phyloP scores from a whole-genome alignment of 2,113 vertebrate genomes.

The Brachirus orientalis region DNA sequence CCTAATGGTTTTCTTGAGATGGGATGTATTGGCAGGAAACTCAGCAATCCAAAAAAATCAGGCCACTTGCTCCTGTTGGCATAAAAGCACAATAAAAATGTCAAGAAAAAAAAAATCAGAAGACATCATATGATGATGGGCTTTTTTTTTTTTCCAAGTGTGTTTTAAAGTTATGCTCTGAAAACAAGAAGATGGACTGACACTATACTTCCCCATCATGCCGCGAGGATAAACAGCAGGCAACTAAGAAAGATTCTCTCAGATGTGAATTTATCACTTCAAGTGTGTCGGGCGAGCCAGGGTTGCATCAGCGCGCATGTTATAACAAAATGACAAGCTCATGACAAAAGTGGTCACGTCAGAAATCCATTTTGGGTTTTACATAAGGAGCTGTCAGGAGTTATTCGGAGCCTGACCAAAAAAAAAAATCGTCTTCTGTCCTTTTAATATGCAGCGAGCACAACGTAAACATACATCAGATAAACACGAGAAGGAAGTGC shows the following conservation, averaged over 20 bases:
- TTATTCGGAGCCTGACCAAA: too few relatives aligned
- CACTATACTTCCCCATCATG: too few relatives aligned
- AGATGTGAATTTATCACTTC: constrained; percentile 4
- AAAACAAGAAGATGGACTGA: too few relatives aligned
- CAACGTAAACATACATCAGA: constrained; percentile 41
- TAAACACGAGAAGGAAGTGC: constrained; percentile 34
- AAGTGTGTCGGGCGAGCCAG: background rate
- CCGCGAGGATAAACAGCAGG: background rate
- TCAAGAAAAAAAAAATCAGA: too few relatives aligned
- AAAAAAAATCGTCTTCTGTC: constrained; percentile 18
- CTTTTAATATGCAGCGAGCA: constrained; percentile 16
- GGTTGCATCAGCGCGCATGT: constrained; percentile 10
- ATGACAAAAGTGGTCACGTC: constrained; percentile 16
- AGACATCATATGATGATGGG: too few relatives aligned
- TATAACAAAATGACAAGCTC: constrained; percentile 1
- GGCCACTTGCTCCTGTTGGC: too few relatives aligned
- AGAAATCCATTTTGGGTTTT: constrained; percentile 20
- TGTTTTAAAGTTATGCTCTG: too few relatives aligned
- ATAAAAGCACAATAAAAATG: too few relatives aligned
- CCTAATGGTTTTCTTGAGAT: too few relatives aligned
- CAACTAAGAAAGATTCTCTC: background rate
- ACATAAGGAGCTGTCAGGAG: constrained; percentile 8
- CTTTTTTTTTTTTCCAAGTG: too few relatives aligned
- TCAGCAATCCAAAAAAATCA: too few relatives aligned
- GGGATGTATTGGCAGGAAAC: too few relatives aligned